A percentile compares a stretch with the other conserved stretches of the same genome.
These are phyloP conservation scores for Plebejus argus DNA, from an alignment of 2,888 invertebrate species.

Conservation along the genomic window DNA sequence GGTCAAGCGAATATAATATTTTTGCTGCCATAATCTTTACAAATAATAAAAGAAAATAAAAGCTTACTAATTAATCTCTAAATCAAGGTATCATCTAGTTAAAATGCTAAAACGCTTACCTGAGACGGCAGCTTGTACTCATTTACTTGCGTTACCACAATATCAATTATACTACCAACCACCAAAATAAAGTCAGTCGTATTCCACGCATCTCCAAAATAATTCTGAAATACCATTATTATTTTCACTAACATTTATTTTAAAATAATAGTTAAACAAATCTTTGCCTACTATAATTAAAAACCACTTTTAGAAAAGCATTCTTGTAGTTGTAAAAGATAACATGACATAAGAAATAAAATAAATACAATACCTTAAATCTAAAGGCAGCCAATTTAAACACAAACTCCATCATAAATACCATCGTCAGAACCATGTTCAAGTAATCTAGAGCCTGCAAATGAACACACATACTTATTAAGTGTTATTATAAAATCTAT, in stretches of 20 bases:
- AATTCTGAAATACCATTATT: constrained; percentile 84
- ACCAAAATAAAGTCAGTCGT: constrained; percentile 98
- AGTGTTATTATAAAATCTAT: no score
- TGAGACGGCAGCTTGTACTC: constrained; percentile 70
- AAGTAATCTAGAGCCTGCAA: constrained; percentile 89
- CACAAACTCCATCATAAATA: constrained; percentile 98
- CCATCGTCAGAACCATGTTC: constrained; percentile 98
- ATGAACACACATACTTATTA: neutral
- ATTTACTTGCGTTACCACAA: constrained; percentile 96
- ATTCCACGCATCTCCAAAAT: constrained; percentile 99
- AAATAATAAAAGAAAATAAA: neutral
- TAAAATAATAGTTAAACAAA: neutral
- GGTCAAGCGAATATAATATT: no score
- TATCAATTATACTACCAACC: constrained; percentile 97
- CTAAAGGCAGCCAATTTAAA: constrained; percentile 98
- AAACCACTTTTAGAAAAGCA: no score
- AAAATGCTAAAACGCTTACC: neutral
- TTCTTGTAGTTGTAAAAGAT: no score
- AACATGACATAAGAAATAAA: no score
- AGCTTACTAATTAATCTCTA: neutral
- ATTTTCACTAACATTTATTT: constrained; percentile 5
- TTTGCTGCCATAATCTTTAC: no score
- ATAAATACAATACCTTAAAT: constrained; percentile 87
- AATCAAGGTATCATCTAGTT: neutral
- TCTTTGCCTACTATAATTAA: neutral